Conservation (phyloP, 2,888 invertebrate genomes). For the Cloeon dipterum region DNA sequence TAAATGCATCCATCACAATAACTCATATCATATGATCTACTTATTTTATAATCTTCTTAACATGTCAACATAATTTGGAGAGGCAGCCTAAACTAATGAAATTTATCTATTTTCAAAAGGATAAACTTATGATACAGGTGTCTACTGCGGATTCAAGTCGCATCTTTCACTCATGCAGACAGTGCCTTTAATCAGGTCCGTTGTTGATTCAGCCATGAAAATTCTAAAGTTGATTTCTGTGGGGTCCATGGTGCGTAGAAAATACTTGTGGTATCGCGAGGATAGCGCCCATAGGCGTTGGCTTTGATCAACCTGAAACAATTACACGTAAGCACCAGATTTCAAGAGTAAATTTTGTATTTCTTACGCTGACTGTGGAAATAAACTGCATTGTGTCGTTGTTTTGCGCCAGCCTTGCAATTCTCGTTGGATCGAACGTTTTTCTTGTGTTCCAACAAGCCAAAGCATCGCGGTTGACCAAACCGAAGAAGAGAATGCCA, state of each 20-base stretch:
- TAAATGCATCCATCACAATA: too few species aligned
- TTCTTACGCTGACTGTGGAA: neutral
- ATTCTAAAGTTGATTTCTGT: slow-evolving; percentile 51
- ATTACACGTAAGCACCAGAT: too few species aligned
- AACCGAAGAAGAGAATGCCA: slow-evolving; percentile 17
- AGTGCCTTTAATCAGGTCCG: slow-evolving; percentile 1
- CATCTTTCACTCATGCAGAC: too few species aligned
- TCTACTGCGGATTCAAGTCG: too few species aligned
- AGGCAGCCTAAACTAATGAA: too few species aligned
- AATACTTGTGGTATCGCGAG: slow-evolving; percentile 59
- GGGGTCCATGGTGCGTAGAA: slow-evolving; percentile 37
- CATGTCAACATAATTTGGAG: too few species aligned
- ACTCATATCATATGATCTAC: too few species aligned
- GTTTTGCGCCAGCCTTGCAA: slow-evolving; percentile 12
- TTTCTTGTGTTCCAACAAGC: slow-evolving; percentile 17
- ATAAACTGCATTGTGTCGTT: slow-evolving; percentile 3
- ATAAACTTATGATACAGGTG: too few species aligned
- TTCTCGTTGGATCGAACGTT: slow-evolving; percentile 15
- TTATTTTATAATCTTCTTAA: too few species aligned
- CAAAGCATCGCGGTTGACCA: slow-evolving; percentile 15
- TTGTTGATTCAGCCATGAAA: slow-evolving; percentile 13
- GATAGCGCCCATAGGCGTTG: slow-evolving; percentile 47
- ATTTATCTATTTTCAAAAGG: too few species aligned
- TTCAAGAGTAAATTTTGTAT: too few species aligned
- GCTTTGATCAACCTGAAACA: slow-evolving; percentile 15